These are phyloP conservation scores for Antitype chi DNA, from an alignment of 2,888 invertebrate species.

Conservation along the genomic window DNA sequence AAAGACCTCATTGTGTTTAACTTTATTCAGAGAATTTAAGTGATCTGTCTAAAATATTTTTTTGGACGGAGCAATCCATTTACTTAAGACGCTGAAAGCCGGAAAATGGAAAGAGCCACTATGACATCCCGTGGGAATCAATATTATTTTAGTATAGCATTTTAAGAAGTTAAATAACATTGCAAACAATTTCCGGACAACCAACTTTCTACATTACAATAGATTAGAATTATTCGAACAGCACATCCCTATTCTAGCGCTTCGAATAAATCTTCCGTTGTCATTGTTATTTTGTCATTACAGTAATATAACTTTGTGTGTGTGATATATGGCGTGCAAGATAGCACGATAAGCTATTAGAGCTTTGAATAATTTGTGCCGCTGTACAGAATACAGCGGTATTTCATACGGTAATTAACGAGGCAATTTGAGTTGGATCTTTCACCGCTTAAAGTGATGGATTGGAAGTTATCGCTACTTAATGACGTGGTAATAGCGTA, in stretches of 20 bases:
- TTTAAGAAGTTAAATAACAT: not conserved
- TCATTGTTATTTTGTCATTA: conserved; percentile 80
- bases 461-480: conserved; percentile 22
- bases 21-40: not conserved
- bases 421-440: conserved; percentile 53
- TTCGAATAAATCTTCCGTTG: conserved; percentile 71
- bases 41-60: not conserved
- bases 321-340: conserved; percentile 63
- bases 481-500: conserved; percentile 10
- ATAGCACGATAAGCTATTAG: conserved; percentile 69
- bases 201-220: conserved; percentile 18
- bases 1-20: not conserved
- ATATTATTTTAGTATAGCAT: not conserved
- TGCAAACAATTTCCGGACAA: conserved; percentile 1
- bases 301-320: conserved; percentile 74
- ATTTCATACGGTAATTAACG: conserved; percentile 63
- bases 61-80: not conserved
- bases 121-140: not conserved
- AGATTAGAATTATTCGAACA: conserved; percentile 22
- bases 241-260: conserved; percentile 44
- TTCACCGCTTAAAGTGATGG: conserved; percentile 47
- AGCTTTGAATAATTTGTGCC: conserved; percentile 61
- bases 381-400: conserved; percentile 55
- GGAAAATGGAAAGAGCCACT: not conserved
- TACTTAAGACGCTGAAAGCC: not conserved